These are phyloP conservation scores for Plebejus argus DNA, from an alignment of 2,888 invertebrate species.

Conservation along the genomic window DNA sequence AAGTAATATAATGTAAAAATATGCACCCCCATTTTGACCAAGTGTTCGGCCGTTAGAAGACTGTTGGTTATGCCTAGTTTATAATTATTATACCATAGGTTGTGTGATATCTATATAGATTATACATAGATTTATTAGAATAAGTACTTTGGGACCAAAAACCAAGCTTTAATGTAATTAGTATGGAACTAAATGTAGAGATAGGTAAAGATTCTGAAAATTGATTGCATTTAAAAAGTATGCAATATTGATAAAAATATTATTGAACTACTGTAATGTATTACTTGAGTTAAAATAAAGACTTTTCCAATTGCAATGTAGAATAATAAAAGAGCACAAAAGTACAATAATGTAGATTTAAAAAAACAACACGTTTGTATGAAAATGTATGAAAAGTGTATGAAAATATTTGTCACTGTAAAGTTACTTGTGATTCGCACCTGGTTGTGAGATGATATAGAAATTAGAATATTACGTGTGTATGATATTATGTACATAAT, in stretches of 20 bases:
- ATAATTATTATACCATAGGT: conserved; percentile 5
- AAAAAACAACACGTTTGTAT: neutral
- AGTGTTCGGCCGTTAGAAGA: conserved; percentile 6
- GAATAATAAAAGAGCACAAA: too few species aligned
- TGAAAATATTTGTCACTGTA: neutral
- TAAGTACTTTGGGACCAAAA: conserved; percentile 65
- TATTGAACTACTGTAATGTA: too few species aligned
- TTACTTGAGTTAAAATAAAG: too few species aligned
- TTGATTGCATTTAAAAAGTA: too few species aligned
- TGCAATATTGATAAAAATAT: too few species aligned
- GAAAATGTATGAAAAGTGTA: too few species aligned
- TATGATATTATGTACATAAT: conserved; percentile 42
- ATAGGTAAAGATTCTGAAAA: too few species aligned
- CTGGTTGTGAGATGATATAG: conserved; percentile 40
- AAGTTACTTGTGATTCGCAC: conserved; percentile 39
- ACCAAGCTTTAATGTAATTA: conserved; percentile 62
- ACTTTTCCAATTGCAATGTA: too few species aligned
- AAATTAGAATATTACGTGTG: conserved; percentile 9
- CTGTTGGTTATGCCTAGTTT: conserved; percentile 26
- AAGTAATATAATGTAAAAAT: conserved; percentile 1
- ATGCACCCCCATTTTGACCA: conserved; percentile 21
- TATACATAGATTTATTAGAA: conserved; percentile 57
- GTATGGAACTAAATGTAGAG: neutral
- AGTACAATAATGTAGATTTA: neutral
- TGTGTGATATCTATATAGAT: conserved; percentile 57